These are phyloP conservation scores for Bombus confusus DNA, from an alignment of 1,140 invertebrate genomes.

Conservation along the genomic window DNA sequence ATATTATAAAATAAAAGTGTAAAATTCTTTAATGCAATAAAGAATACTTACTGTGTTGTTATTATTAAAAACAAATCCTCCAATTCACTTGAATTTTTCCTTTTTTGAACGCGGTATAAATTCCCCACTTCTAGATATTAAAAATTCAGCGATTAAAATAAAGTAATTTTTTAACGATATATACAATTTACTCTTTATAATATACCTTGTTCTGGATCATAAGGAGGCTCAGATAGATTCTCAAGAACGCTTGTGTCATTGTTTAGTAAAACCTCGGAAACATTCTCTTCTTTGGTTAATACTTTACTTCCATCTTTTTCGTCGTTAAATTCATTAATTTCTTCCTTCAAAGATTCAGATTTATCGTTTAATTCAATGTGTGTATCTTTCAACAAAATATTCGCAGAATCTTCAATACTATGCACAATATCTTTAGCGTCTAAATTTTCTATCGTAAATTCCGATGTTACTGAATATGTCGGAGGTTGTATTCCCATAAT, in stretches of 20 bases:
- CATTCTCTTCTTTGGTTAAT: conserved; percentile 32
- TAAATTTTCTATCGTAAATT: conserved; percentile 8
- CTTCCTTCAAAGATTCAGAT: not conserved
- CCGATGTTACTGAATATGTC: conserved; percentile 23
- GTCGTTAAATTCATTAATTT: not conserved
- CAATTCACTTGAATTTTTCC: conserved; percentile 69
- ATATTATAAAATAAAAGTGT: conserved; percentile 22
- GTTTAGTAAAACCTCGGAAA: conserved; percentile 9
- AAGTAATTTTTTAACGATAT: not conserved
- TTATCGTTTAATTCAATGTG: not conserved
- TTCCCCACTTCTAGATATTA: conserved; percentile 72
- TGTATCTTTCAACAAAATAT: not conserved
- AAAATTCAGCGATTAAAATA: conserved; percentile 10
- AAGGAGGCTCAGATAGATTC: conserved; percentile 51
- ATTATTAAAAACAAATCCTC: conserved; percentile 80
- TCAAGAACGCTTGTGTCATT: not conserved
- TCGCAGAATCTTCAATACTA: not conserved
- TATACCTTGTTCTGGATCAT: conserved; percentile 75
- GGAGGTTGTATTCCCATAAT: conserved; percentile 82
- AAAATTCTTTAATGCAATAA: not conserved
- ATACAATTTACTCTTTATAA: not conserved
- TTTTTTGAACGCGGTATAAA: conserved; percentile 75
- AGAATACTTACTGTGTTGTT: conserved; percentile 72
- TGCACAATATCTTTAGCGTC: not conserved
- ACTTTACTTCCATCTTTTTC: not conserved